Conservation (phyloP, 1,140 invertebrate genomes). For the Aphelinus certus region DNA sequence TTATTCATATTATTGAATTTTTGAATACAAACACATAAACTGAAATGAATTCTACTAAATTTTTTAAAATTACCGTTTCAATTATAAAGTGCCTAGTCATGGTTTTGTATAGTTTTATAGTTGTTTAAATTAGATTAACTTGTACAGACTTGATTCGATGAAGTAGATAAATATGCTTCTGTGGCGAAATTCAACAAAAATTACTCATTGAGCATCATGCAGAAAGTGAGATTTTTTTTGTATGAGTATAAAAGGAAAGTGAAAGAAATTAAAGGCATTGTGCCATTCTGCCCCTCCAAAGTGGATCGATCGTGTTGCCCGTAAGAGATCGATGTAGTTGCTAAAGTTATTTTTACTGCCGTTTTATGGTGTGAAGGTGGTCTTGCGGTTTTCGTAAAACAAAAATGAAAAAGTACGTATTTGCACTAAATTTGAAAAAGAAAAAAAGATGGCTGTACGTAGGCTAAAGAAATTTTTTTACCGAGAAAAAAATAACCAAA, state of each 20-base stretch:
- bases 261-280: slow-evolving; percentile 1
- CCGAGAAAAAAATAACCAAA: slow-evolving; percentile 24
- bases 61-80: slow-evolving; percentile 23
- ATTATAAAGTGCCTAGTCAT: slow-evolving; percentile 33
- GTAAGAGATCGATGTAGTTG: slow-evolving; percentile 35
- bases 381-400: slow-evolving; percentile 40
- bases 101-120: slow-evolving; percentile 17
- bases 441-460: slow-evolving; percentile 22
- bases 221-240: slow-evolving; percentile 41
- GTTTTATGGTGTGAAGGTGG: slow-evolving; percentile 43
- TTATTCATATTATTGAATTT: neutral
- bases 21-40: neutral
- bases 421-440: slow-evolving; percentile 26
- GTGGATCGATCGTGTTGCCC: slow-evolving; percentile 21
- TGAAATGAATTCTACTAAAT: slow-evolving; percentile 1
- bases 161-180: neutral
- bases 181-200: slow-evolving; percentile 2
- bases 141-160: slow-evolving; percentile 1
- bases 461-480: slow-evolving; percentile 40
- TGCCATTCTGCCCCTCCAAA: slow-evolving; percentile 28
- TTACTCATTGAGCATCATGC: slow-evolving; percentile 23
- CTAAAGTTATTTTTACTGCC: slow-evolving; percentile 51
- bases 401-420: slow-evolving; percentile 22
- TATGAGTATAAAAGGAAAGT: slow-evolving; percentile 20
- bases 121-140: neutral